Evolutionary conservation across 2,113 vertebrate species (phyloP).

Genomic region (Phoenicopterus ruber): DNA sequence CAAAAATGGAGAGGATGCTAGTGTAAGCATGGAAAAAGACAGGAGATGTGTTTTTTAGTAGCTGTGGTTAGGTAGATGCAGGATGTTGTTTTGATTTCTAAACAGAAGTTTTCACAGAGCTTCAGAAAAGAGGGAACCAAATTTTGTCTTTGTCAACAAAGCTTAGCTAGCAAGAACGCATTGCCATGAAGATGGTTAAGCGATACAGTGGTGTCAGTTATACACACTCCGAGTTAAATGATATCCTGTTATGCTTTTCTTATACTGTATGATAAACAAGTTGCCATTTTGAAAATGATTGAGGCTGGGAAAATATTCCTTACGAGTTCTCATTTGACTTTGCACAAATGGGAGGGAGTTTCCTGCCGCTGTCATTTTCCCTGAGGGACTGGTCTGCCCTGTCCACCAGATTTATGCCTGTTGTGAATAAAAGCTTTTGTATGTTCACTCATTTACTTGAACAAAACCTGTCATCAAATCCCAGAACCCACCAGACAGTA

Average conservation of each 20-base stretch:
- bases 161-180: neutral
- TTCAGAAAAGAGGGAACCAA: neutral
- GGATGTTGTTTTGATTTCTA: neutral
- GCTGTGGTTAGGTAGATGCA: neutral
- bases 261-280: neutral
- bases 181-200: neutral
- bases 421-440: neutral
- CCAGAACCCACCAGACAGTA: neutral
- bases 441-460: neutral
- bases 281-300: constrained; percentile 20
- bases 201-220: neutral
- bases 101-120: neutral
- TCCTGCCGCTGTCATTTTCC: neutral
- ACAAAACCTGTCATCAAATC: neutral
- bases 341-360: neutral
- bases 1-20: neutral
- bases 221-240: neutral
- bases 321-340: constrained; percentile 4
- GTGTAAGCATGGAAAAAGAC: neutral
- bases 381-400: neutral
- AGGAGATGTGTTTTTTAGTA: neutral
- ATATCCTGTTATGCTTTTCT: neutral
- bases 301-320: constrained; percentile 6
- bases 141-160: neutral
- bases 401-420: neutral